Conservation (phyloP, 2,113 vertebrate genomes). For the Micromys minutus region DNA sequence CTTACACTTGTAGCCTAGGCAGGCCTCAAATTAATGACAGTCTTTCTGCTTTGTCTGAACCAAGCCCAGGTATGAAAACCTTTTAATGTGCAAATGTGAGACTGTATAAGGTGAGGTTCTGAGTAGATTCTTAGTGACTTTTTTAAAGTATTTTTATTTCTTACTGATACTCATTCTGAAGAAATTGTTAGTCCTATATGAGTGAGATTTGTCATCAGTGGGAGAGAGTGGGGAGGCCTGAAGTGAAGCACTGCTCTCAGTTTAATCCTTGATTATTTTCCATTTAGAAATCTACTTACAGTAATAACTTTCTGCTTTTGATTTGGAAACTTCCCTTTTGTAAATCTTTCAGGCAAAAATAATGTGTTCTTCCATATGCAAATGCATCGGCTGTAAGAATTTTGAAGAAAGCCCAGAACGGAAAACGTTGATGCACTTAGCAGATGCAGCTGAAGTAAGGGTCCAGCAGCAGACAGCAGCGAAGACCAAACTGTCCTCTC, state of each 20-base stretch:
- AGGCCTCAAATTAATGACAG: background rate
- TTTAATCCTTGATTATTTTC: background rate
- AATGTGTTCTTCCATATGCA: constrained; percentile 99
- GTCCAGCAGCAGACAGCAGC: constrained; percentile 98
- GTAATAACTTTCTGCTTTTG: constrained; percentile 45
- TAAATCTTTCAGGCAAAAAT: constrained; percentile 93
- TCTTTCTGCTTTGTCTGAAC: background rate
- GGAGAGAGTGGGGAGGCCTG: background rate
- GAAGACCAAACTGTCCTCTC: constrained; percentile 97
- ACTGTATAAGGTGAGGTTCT: background rate
- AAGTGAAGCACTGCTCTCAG: background rate
- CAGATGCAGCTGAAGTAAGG: constrained; percentile 97
- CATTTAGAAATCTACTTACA: background rate
- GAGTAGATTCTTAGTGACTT: background rate
- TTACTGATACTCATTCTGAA: background rate
- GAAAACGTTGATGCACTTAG: constrained; percentile 98
- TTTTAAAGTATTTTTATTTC: background rate
- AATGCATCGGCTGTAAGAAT: constrained; percentile 98
- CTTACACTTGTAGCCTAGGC: background rate
- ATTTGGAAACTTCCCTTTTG: constrained; percentile 52
- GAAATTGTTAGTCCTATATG: background rate
- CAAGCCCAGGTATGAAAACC: background rate
- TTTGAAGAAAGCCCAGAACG: constrained; percentile 98
- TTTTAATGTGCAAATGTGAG: background rate
- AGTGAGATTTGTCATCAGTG: background rate